Base-by-base conservation (phyloP, 2,888 invertebrate genomes). In the Alloscopus bannaensis region DNA sequence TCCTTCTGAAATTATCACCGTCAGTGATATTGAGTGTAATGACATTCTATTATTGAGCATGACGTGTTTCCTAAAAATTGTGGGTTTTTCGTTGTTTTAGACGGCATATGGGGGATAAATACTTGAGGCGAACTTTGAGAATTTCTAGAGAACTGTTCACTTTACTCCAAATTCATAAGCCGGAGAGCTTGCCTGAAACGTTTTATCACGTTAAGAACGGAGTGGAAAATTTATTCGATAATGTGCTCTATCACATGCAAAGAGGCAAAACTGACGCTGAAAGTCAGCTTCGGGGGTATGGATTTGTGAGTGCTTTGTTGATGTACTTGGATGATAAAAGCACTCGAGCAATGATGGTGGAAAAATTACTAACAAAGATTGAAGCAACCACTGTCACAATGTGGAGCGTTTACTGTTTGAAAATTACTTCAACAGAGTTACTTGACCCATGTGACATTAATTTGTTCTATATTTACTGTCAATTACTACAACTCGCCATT, bases 401-500 rank as follows among this genome's bases (percentile, higher is more conserved):
- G 26, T 66, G 65, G 57, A 65, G 26, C n/a, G 64, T 55, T 2
- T 72, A 55, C 13, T 20, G 64, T 42, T 64, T 31, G 18, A 26
- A 11, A 1, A 50, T 20, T 20, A 26, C 24, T 11, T 26, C 26
- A 16, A 26, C 20, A 8, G 52, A 57, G 2, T n/a, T 31, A 0
- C 45, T 79, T 22, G 28, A 68, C 16, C 55, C 68, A 2, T 42
- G 6, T 8, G 69, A 68, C 42, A 55, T 80, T 3, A 55, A 80
- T 52, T 18, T 45, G 6, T 72, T 73, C 6, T 73, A 73, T n/a
- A 57, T 57, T 31, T 80, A 73, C 40, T 80, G 73, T 57, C 65
- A 73, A 6, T 28, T 73, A 11, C 18, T 73, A 31, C 64, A 66
- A 18, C 45, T 36, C 1, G n/a, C 64, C 0, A 29, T 73, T n/a